A percentile compares a stretch with the other conserved stretches of the same genome.
Conservation (phyloP, 1,140 invertebrate species). For the Bactericera cockerelli region DNA sequence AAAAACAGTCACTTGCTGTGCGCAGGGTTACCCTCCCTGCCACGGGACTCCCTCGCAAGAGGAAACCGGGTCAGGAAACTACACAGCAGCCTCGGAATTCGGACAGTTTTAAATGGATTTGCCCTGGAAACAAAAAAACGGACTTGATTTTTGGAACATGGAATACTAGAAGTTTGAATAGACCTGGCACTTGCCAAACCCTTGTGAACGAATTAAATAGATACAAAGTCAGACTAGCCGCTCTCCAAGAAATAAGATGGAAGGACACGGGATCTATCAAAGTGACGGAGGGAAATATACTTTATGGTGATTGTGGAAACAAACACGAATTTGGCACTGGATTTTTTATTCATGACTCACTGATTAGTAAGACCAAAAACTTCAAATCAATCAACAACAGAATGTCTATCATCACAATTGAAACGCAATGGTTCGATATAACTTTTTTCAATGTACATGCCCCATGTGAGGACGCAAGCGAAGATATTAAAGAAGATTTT, state of each 20-base stretch:
- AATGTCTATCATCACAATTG: conserved; percentile 9
- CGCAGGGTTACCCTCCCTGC: neutral
- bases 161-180: conserved; percentile 16
- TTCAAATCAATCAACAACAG: conserved; percentile 5
- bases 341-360: conserved; percentile 1
- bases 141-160: conserved; percentile 14
- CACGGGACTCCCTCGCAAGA: too few relatives aligned
- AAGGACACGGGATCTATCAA: conserved; percentile 10
- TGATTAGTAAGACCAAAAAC: neutral
- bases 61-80: neutral
- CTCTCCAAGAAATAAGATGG: conserved; percentile 13
- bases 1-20: too few relatives aligned
- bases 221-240: conserved; percentile 11
- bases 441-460: conserved; percentile 3
- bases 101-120: neutral
- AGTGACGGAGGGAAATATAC: conserved; percentile 4
- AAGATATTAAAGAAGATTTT: conserved; percentile 4
- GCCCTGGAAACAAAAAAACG: neutral
- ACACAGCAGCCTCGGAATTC: neutral
- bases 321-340: conserved; percentile 7
- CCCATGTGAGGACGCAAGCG: neutral
- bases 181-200: conserved; percentile 10
- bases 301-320: neutral
- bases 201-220: conserved; percentile 14
- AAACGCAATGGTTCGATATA: conserved; percentile 20